Conservation (phyloP, 1,140 invertebrate genomes). For the Macrocentrus cingulum region DNA sequence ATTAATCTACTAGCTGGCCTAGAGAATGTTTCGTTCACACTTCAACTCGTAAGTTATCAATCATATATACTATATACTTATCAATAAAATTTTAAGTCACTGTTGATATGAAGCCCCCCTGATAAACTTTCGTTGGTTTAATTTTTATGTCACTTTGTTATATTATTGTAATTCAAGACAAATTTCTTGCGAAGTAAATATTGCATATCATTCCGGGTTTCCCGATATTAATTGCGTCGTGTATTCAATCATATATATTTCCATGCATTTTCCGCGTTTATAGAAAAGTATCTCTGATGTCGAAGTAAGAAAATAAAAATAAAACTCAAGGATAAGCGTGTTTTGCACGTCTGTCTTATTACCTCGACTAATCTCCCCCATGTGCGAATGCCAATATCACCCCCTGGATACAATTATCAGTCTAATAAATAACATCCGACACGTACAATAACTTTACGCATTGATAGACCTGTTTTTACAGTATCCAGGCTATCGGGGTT, state of each 20-base stretch:
- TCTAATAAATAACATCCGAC: constrained; percentile 46
- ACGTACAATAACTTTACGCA: constrained; percentile 13
- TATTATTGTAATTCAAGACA: too few relatives aligned
- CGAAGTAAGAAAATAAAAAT: too few relatives aligned
- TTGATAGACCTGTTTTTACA: constrained; percentile 25
- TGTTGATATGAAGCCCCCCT: too few relatives aligned
- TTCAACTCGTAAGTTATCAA: constrained; percentile 50
- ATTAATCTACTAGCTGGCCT: constrained; percentile 58
- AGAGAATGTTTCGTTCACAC: constrained; percentile 58
- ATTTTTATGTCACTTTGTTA: too few relatives aligned
- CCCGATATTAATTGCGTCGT: too few relatives aligned
- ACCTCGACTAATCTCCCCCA: constrained; percentile 6
- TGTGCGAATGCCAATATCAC: constrained; percentile 42
- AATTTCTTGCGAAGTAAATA: too few relatives aligned
- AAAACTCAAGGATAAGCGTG: too few relatives aligned
- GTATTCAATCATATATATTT: too few relatives aligned
- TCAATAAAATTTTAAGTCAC: not conserved
- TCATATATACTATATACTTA: constrained; percentile 13
- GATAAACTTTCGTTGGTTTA: too few relatives aligned
- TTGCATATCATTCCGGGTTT: too few relatives aligned
- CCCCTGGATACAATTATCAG: constrained; percentile 54
- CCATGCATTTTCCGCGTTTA: too few relatives aligned
- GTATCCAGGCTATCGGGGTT: constrained; percentile 14
- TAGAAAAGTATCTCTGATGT: too few relatives aligned
- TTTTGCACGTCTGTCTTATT: not conserved